A percentile compares a stretch with the other conserved stretches of the same genome.
These are phyloP conservation scores for Lucilia cuprina DNA, from an alignment of 1,140 invertebrate genomes.

Conservation along the genomic window DNA sequence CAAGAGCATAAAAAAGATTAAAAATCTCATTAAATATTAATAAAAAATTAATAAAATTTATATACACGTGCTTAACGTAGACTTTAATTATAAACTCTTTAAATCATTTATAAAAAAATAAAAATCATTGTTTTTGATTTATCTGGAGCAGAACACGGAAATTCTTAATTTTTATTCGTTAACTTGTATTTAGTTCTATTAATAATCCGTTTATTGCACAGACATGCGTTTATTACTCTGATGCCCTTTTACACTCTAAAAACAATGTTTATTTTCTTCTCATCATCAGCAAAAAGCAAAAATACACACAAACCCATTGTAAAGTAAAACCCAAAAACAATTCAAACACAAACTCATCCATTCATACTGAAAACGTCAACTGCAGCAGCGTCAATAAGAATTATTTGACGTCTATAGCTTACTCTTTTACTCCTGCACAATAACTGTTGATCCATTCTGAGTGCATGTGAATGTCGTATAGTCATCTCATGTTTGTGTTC, in stretches of 20 bases:
- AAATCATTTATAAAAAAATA: not conserved
- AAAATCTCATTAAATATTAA: not conserved
- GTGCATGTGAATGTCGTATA: not conserved
- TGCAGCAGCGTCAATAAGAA: conserved; percentile 24
- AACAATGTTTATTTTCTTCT: not conserved
- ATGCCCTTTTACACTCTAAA: conserved; percentile 21
- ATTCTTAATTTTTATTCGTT: not conserved
- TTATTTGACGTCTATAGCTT: not conserved
- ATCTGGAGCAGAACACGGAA: not conserved
- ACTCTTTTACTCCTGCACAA: not conserved
- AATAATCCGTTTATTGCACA: conserved; percentile 17
- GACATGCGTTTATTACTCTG: conserved; percentile 29
- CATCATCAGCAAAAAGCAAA: not conserved
- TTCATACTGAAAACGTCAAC: not conserved
- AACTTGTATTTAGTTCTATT: not conserved
- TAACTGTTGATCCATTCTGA: not conserved
- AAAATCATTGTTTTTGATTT: not conserved
- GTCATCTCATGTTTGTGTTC: not conserved
- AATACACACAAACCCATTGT: not conserved
- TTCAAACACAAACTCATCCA: not conserved
- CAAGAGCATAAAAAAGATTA: conserved; percentile 5
- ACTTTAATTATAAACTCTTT: not conserved
- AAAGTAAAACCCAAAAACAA: conserved; percentile 1
- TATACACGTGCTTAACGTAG: not conserved
- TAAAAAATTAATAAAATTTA: not conserved